Conservation (phyloP, 2,888 invertebrate genomes). For the Meteorus colon region DNA sequence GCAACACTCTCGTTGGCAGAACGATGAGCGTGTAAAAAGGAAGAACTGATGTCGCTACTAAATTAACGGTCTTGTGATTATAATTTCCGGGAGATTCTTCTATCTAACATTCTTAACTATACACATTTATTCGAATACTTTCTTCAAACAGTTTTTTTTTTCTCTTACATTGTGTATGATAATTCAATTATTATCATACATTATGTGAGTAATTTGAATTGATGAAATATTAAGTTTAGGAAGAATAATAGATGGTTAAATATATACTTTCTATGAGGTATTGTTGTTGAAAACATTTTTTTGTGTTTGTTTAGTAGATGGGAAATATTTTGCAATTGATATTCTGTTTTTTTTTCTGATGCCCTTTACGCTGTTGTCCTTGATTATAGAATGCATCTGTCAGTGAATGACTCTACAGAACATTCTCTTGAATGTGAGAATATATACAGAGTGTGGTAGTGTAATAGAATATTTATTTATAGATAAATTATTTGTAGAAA, state of each 20-base stretch:
- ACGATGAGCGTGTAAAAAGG: constrained; percentile 22
- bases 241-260: no score
- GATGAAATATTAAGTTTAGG: no score
- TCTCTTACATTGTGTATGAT: not conserved
- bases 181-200: not conserved
- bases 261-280: no score
- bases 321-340: constrained; percentile 3
- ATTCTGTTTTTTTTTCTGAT: not conserved
- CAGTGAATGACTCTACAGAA: not conserved
- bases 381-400: constrained; percentile 1
- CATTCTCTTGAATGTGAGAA: not conserved
- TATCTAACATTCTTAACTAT: constrained; percentile 1
- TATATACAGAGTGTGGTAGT: no score
- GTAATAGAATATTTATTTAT: no score
- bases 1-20: constrained; percentile 7
- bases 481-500: no score
- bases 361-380: not conserved
- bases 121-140: not conserved
- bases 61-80: constrained; percentile 29
- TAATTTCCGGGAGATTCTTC: not conserved
- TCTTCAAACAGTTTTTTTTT: constrained; percentile 3
- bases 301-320: not conserved
- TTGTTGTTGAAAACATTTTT: not conserved
- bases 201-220: no score
- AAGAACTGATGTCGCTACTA: constrained; percentile 1